Base-by-base conservation (phyloP, 2,113 vertebrate species). In the Chloebia gouldiae region DNA sequence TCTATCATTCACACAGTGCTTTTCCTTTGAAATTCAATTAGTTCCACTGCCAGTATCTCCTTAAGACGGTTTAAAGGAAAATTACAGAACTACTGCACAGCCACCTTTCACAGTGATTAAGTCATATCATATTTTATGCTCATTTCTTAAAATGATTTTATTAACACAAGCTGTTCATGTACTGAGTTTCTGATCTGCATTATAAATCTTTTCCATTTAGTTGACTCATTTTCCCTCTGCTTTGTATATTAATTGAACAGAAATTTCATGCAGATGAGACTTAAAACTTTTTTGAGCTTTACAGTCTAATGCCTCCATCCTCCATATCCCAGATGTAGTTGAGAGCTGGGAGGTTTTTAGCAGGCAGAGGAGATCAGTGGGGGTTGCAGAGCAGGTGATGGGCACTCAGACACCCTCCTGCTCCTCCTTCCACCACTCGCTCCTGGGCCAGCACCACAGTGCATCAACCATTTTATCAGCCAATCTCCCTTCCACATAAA, bases 401-500 rank as follows among this genome's bases (percentile, higher is more conserved):
- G 10, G 40, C 44, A 27, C n/a, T 51, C 37, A 12, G 81, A 40
- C 22, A 50, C 70, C 44, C 24, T 87, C 49, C 68, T 86, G 85
- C 63, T 84, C 79, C 37, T 25, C 47, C 81, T 90, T 28, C 64
- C 86, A 20, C 83, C 40, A 23, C 87, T 96, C 95, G 56, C 30
- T 40, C 44, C 37, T 39, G 75, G 89, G 73, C 93, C 81, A 86
- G 79, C 44, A 61, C 69, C 70, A 82, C 15, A 54, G 81, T 50
- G 87, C 92, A 91, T 97, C 96, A 97, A 92, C 59, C 79, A 25
- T 96, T 95, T 95, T 95, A 97, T 96, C 96, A 95, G 39, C 72
- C 91, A 88, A 87, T 97, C 96, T 97, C 89, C 47, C 21, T 79
- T 97, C 93, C 94, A 89, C 94, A 97, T 98, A 97, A 98, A 98